Base-by-base conservation (phyloP, 2,113 vertebrate genomes). In the Anolis sagrei region DNA sequence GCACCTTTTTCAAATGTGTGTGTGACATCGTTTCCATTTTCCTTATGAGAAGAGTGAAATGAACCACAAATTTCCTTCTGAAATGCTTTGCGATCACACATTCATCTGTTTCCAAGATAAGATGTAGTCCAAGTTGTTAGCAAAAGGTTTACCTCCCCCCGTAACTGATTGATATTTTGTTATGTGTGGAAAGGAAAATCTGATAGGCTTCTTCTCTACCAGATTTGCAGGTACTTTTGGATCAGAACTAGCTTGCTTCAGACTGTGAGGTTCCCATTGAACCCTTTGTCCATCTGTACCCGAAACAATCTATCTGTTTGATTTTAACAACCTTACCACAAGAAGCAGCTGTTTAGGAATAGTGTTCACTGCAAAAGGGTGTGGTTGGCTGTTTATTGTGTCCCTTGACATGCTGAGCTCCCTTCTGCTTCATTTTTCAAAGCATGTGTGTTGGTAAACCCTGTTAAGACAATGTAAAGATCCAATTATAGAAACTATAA, bases 401-500 rank as follows among this genome's bases (percentile, higher is more conserved):
- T 49, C 61, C 36, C 83, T 64, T 19, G 77, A 85, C 93, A 93
- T 87, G 90, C 90, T 92, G 81, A 88, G 89, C 76, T 91, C 82
- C 91, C 86, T 95, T 92, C 76, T 90, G 44, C 89, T 92, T 87
- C 91, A 93, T 92, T 93, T 93, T 95, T 94, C 95, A 93, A 95
- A 92, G 91, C 81, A 76, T 92, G 82, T 7, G 1, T 89, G 87
- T 90, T 94, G 86, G 92, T 94, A 94, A 96, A 92, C 92, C 93
- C 95, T 95, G 90, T 94, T 95, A 95, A 96, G 96, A 95, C 93
- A 88, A 90, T 95, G 94, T 95, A 94, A 95, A 94, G 95, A 95
- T 94, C 95, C 94, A 96, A 96, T 96, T 96, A 95, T 87, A 93
- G 91, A 88, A 94, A 93, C 93, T 96, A 94, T 95, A 95, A 95